phyloP scores from a whole-genome alignment of 1,140 invertebrate species.

The Euborellia annulipes region DNA sequence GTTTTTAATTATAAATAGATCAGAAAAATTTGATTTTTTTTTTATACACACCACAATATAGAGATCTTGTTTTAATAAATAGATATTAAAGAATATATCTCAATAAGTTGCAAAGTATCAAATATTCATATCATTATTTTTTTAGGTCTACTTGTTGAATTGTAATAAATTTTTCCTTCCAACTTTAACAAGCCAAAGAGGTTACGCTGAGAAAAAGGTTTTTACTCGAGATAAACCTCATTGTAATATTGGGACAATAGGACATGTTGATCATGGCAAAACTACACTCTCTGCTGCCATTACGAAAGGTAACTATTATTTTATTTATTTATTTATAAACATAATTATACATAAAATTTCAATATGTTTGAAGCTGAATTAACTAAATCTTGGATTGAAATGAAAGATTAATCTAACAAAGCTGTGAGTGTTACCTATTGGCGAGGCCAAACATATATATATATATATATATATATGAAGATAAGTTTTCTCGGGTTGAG shows the following conservation, averaged over 20 bases:
- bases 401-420: too few relatives aligned
- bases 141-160: not conserved
- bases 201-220: conserved; percentile 57
- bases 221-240: conserved; percentile 78
- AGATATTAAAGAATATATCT: too few relatives aligned
- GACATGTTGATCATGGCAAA: conserved; percentile 99
- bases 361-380: too few relatives aligned
- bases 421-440: too few relatives aligned
- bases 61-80: too few relatives aligned
- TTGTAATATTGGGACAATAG: conserved; percentile 96
- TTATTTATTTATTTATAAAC: too few relatives aligned
- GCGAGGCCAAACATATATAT: too few relatives aligned
- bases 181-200: conserved; percentile 21
- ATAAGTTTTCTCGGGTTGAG: too few relatives aligned
- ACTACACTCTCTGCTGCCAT: conserved; percentile 98
- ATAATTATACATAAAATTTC: too few relatives aligned
- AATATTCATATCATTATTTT: not conserved
- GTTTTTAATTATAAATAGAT: not conserved
- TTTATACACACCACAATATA: too few relatives aligned
- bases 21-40: not conserved
- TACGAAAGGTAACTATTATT: conserved; percentile 53
- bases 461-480: too few relatives aligned
- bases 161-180: conserved; percentile 19
- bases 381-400: too few relatives aligned
- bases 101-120: not conserved